These are phyloP conservation scores for Rotaria magnacalcarata DNA, from an alignment of 2,888 invertebrate species.

Conservation along the genomic window DNA sequence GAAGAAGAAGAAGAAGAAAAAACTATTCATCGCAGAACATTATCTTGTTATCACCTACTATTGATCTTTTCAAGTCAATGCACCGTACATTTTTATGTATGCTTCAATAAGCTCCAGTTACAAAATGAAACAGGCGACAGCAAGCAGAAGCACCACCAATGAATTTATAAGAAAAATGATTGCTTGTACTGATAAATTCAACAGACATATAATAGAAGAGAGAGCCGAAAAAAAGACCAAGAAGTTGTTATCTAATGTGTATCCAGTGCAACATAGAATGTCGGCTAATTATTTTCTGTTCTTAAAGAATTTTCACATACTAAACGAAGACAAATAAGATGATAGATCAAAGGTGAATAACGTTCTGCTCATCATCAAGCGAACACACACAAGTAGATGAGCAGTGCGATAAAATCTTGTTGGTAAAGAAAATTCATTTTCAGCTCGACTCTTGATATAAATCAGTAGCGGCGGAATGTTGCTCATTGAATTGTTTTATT, in stretches of 20 bases:
- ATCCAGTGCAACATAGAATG: neutral
- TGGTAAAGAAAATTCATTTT: neutral
- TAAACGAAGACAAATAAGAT: neutral
- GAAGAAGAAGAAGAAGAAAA: neutral
- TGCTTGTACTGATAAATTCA: neutral
- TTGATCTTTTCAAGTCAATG: constrained; percentile 18
- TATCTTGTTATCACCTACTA: neutral
- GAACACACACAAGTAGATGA: neutral
- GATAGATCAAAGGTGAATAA: constrained; percentile 6
- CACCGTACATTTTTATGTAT: neutral
- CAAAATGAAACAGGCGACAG: constrained; percentile 13
- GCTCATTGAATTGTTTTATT: neutral
- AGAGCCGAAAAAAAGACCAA: neutral
- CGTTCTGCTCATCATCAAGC: neutral
- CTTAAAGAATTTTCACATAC: neutral
- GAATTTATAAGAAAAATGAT: neutral
- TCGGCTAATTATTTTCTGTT: neutral
- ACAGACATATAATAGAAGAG: neutral
- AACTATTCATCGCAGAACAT: neutral
- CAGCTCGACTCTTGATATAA: neutral
- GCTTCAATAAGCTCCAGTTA: neutral
- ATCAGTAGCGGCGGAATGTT: constrained; percentile 22
- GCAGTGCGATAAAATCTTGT: neutral
- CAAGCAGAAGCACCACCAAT: constrained; percentile 8
- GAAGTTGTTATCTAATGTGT: neutral